phyloP scores from a whole-genome alignment of 2,797 vertebrate species.

The Notolabrus celidotus region DNA sequence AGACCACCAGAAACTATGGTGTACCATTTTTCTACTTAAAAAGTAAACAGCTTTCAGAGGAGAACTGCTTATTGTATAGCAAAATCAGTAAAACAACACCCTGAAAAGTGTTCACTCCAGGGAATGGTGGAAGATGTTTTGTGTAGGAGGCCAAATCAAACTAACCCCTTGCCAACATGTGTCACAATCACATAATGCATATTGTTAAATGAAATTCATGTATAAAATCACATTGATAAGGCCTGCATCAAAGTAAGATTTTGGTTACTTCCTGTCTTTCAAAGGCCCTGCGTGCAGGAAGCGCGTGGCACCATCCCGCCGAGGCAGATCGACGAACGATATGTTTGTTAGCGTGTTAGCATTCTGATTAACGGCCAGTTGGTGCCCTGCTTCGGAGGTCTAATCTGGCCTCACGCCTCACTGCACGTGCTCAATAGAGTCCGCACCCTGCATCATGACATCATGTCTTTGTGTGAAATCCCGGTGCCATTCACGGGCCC shows the following conservation, averaged over 20 bases:
- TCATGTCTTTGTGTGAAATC: conserved; percentile 94
- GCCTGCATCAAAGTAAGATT: conserved; percentile 50
- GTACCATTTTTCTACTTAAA: neutral
- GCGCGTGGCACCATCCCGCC: conserved; percentile 62
- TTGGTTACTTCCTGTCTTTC: conserved; percentile 66
- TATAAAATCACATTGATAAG: conserved; percentile 47
- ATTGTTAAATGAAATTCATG: conserved; percentile 50
- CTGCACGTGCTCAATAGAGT: conserved; percentile 88
- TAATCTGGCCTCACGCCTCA: conserved; percentile 92
- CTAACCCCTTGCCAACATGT: conserved; percentile 28
- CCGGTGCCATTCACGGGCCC: conserved; percentile 85
- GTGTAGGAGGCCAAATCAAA: conserved; percentile 51
- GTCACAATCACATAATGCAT: conserved; percentile 35
- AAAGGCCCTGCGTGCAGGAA: conserved; percentile 79
- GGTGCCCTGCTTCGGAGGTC: conserved; percentile 86
- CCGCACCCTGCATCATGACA: conserved; percentile 91
- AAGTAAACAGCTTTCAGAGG: neutral
- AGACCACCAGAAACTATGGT: neutral
- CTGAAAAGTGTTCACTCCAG: conserved; percentile 38
- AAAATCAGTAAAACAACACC: neutral
- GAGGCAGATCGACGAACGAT: conserved; percentile 90
- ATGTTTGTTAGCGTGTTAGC: conserved; percentile 91
- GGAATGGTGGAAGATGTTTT: conserved; percentile 54
- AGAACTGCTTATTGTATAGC: neutral
- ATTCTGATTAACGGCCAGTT: conserved; percentile 85